Base-by-base conservation (phyloP, 2,113 vertebrate species). In the Proteles cristata region DNA sequence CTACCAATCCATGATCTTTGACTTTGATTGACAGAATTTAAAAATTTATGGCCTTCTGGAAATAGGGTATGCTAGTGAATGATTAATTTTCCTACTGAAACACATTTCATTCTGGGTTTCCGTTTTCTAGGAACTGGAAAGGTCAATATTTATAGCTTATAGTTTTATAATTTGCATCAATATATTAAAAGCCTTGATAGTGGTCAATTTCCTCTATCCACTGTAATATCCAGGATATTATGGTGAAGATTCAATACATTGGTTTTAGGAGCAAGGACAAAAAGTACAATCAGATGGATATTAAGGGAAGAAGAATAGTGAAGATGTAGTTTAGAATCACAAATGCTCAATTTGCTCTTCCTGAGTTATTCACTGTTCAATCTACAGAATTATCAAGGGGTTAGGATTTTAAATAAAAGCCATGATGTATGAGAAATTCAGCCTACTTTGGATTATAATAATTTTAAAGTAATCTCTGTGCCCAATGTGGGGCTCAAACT, bases 51-150 rank as follows among this genome's bases (percentile, higher is more conserved):
- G 11, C 39, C 39, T 61, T 94, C 43, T 80, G 74, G 88, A 97
- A 74, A 84, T 43, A 83, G 0, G 31, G 2, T 33, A 19, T 87
- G 25, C 19, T 55, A 79, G 31, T 50, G 33, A 96, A 50, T 58
- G 50, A 23, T 23, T 86, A 15, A 23, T 87, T 92, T 96, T 87
- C 50, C 17, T 65, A 21, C 12, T 65, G 73, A 84, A 48, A 39
- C 16, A 74, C 25, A 80, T 94, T 87, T 95, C 35, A 93, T 76
- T 93, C 48, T 35, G 33, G 12, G 33, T 73, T 95, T 93, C 71
- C 65, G 21, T 90, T 94, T 97, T 93, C 76, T 28, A 9, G 66
- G 50, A 90, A 50, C 55, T 88, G n/a, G 31, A 33, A 12, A 94
- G 31, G n/a, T 90, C 25, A 66, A 9, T 92, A 39, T 69, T 33